phyloP scores from a whole-genome alignment of 2,888 invertebrate species.

The Labia minor region DNA sequence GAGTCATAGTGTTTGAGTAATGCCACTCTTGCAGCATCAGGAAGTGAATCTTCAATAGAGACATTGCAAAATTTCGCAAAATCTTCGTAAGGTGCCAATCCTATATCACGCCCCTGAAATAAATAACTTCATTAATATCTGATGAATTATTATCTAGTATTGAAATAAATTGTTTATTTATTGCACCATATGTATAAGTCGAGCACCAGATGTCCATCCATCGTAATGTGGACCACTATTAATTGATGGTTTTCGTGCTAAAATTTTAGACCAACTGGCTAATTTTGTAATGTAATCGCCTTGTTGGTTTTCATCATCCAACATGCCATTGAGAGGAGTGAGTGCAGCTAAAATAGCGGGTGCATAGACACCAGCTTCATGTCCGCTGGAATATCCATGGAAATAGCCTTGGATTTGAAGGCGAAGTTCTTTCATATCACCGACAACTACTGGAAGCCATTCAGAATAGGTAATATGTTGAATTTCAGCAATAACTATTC shows the following conservation, averaged over 20 bases:
- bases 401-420: constrained; percentile 59
- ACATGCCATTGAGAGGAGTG: constrained; percentile 30
- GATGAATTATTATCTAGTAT: neutral
- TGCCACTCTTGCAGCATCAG: neutral
- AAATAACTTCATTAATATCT: neutral
- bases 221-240: neutral
- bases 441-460: constrained; percentile 65
- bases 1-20: neutral
- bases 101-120: neutral
- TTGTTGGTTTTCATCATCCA: neutral
- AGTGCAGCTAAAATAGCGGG: constrained; percentile 65
- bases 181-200: neutral
- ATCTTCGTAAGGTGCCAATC: neutral
- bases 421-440: constrained; percentile 54
- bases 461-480: constrained; percentile 79
- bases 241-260: neutral
- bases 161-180: neutral
- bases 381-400: constrained; percentile 68
- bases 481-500: constrained; percentile 64
- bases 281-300: neutral
- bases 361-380: constrained; percentile 64
- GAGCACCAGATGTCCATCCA: neutral
- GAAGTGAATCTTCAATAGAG: neutral
- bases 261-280: neutral
- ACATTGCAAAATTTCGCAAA: neutral